Evolutionary conservation across 2,113 vertebrate species (phyloP).

Genomic region (Turdus rufiventris): DNA sequence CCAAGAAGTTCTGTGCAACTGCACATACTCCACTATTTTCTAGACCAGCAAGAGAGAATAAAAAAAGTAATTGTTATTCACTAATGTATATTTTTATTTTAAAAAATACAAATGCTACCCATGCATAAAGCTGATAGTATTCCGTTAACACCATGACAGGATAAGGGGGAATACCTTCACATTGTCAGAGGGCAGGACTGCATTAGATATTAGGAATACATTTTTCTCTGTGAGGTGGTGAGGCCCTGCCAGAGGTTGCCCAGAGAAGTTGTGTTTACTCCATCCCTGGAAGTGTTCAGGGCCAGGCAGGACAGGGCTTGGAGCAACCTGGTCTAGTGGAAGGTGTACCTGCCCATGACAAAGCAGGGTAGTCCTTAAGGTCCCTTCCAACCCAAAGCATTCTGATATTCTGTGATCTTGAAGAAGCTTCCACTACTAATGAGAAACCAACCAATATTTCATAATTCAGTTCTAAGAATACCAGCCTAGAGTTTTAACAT

Average conservation of each 20-base stretch:
- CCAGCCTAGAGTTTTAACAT: not conserved
- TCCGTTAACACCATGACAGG: not conserved
- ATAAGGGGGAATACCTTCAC: not conserved
- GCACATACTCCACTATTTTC: not conserved
- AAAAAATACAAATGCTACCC: not conserved
- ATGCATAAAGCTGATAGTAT: not conserved
- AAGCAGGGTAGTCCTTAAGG: not conserved
- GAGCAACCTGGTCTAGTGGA: fast-evolving
- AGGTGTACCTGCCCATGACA: not conserved
- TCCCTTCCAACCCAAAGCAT: not conserved
- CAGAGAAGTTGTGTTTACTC: not conserved
- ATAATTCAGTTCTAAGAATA: not conserved
- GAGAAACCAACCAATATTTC: not conserved
- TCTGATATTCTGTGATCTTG: not conserved
- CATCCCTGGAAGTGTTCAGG: not conserved
- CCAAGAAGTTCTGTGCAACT: not conserved
- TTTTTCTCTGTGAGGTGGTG: fast-evolving
- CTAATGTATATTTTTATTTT: not conserved
- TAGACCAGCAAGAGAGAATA: not conserved
- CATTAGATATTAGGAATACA: not conserved
- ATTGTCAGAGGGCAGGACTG: not conserved
- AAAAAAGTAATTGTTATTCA: not conserved
- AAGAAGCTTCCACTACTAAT: not conserved
- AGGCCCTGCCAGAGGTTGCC: not conserved
- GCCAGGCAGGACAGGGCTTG: not conserved